Percentiles rank a stretch among this genome's conserved stretches.
These are phyloP conservation scores for Girardinichthys multiradiatus DNA, from an alignment of 2,113 vertebrate genomes.

Conservation along the genomic window DNA sequence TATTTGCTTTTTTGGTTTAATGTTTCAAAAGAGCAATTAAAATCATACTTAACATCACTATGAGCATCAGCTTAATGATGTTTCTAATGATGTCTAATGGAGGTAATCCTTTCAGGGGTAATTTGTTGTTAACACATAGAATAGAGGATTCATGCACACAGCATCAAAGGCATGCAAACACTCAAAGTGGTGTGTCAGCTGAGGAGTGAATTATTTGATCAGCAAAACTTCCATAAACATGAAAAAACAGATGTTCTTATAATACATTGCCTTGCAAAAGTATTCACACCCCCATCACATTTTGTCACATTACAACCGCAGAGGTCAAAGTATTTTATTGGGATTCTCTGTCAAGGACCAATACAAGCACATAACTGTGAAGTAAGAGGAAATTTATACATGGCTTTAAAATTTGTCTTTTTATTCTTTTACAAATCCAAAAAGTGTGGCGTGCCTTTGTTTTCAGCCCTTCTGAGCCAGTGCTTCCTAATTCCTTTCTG, in stretches of 20 bases:
- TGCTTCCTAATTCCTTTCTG: no score
- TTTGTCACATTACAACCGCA: background rate
- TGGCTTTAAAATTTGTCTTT: background rate
- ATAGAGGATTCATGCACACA: conserved; percentile 19
- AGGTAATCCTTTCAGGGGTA: conserved; percentile 13
- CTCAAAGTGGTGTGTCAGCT: background rate
- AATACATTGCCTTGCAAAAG: background rate
- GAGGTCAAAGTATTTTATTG: background rate
- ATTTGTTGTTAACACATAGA: conserved; percentile 2
- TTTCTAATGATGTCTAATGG: conserved; percentile 15
- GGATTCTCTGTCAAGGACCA: background rate
- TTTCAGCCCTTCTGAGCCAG: no score
- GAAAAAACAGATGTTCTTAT: background rate
- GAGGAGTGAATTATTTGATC: background rate
- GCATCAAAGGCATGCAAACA: conserved; percentile 20
- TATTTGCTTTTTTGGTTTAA: background rate
- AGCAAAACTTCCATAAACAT: conserved; percentile 8
- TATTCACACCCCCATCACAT: background rate
- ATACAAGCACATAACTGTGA: background rate
- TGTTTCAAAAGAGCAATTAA: conserved; percentile 1
- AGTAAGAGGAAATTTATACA: background rate
- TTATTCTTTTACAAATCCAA: no score
- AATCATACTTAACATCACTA: background rate
- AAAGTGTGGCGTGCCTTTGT: no score
- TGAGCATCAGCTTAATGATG: conserved; percentile 8